phyloP scores from a whole-genome alignment of 2,113 vertebrate species.

The Calidris pygmaea region DNA sequence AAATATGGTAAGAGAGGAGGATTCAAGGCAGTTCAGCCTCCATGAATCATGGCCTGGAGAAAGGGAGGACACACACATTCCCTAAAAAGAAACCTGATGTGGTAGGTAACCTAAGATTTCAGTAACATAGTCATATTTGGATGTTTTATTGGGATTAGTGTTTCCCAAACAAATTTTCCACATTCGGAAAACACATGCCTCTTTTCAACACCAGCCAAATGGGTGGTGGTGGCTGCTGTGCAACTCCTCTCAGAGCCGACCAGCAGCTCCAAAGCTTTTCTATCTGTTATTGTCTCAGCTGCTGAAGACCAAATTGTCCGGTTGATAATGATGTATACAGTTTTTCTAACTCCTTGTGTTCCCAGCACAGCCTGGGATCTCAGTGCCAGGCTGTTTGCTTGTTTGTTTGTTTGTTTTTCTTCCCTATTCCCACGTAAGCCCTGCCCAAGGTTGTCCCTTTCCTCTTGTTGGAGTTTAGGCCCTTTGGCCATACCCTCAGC shows the following conservation, averaged over 20 bases:
- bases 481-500: neutral
- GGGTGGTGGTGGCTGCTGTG: neutral
- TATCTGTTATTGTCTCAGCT: neutral
- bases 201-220: neutral
- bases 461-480: neutral
- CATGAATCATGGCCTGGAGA: accelerated
- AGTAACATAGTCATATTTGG: neutral
- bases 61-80: neutral
- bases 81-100: neutral
- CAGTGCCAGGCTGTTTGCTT: neutral
- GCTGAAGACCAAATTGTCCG: neutral
- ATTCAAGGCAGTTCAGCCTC: neutral
- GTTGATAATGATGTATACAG: neutral
- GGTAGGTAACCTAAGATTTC: neutral
- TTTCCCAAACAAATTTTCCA: neutral
- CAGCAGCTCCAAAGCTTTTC: neutral
- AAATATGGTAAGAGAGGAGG: neutral
- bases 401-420: neutral
- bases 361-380: neutral
- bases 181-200: neutral
- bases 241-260: neutral
- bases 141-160: neutral
- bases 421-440: neutral
- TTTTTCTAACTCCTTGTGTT: neutral
- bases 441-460: neutral